phyloP scores from a whole-genome alignment of 2,888 invertebrate species.

The Pristionchus arcanus region DNA sequence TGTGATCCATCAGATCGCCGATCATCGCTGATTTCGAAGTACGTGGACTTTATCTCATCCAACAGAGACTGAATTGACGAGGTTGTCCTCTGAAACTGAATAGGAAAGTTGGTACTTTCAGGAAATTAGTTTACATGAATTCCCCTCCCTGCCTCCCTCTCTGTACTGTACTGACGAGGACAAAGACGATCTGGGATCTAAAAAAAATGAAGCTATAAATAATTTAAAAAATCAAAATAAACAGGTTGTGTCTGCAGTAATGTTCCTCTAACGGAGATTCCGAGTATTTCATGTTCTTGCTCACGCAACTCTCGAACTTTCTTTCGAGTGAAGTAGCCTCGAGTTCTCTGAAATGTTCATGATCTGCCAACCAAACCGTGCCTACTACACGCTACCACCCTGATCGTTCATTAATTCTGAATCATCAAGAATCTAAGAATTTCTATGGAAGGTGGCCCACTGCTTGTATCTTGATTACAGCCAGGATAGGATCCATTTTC shows the following conservation, averaged over 20 bases:
- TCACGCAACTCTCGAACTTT: constrained; percentile 65
- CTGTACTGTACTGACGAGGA: constrained; percentile 7
- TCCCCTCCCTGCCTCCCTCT: background rate
- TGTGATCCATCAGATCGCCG: background rate
- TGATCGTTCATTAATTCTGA: no score
- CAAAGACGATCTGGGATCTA: background rate
- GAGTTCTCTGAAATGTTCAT: constrained; percentile 64
- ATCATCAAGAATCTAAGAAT: background rate
- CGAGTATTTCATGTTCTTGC: constrained; percentile 63
- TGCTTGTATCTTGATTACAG: constrained; percentile 73
- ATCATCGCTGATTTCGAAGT: constrained; percentile 25
- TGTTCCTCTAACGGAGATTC: constrained; percentile 62
- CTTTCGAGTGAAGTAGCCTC: constrained; percentile 72
- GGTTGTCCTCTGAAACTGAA: background rate
- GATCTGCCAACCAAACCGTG: no score
- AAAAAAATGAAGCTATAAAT: background rate
- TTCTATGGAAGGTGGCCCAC: constrained; percentile 53
- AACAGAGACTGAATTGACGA: constrained; percentile 12
- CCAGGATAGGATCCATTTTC: constrained; percentile 69
- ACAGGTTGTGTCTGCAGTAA: constrained; percentile 17
- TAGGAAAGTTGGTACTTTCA: background rate
- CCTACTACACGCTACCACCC: no score
- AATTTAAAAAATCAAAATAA: background rate
- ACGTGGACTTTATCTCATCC: background rate
- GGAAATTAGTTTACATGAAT: background rate